These are phyloP conservation scores for Gephyroberyx darwinii DNA, from an alignment of 2,797 vertebrate genomes.

Conservation along the genomic window DNA sequence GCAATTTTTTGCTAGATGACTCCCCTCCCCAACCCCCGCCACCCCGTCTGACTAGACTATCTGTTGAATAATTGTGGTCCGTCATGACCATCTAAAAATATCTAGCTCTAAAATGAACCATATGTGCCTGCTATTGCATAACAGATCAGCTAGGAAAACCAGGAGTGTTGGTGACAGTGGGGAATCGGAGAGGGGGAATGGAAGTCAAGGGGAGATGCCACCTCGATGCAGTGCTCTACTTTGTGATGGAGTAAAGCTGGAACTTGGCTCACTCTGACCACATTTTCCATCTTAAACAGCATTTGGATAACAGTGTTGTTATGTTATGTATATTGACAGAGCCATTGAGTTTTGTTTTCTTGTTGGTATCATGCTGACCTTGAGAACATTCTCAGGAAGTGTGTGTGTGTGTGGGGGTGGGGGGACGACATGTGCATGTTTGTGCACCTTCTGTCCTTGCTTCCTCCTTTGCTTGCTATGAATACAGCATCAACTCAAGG, in stretches of 20 bases:
- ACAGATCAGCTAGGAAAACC: conserved; percentile 55
- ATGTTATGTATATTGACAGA: conserved; percentile 38
- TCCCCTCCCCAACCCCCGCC: conserved; percentile 27
- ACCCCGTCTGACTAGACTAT: conserved; percentile 49
- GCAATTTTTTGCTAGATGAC: conserved; percentile 52
- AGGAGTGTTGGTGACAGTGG: conserved; percentile 42
- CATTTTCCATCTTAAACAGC: background rate
- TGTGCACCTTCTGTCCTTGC: too few species aligned
- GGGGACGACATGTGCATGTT: background rate
- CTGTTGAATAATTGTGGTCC: conserved; percentile 56
- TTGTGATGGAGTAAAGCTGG: background rate
- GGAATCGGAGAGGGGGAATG: conserved; percentile 23
- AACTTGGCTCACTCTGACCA: conserved; percentile 4
- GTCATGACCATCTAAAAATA: conserved; percentile 80
- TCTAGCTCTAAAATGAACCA: conserved; percentile 76
- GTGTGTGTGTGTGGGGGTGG: conserved; percentile 1
- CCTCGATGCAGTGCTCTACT: conserved; percentile 9
- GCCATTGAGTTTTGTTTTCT: conserved; percentile 31
- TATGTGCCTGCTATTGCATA: conserved; percentile 75
- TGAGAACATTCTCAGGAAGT: conserved; percentile 41
- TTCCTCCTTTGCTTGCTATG: too few species aligned
- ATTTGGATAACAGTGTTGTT: conserved; percentile 38
- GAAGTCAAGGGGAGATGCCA: conserved; percentile 27
- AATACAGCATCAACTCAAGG: too few species aligned
- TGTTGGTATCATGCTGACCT: conserved; percentile 50